Evolutionary conservation across 2,113 vertebrate genomes (phyloP).

Genomic region (Tragelaphus scriptus): DNA sequence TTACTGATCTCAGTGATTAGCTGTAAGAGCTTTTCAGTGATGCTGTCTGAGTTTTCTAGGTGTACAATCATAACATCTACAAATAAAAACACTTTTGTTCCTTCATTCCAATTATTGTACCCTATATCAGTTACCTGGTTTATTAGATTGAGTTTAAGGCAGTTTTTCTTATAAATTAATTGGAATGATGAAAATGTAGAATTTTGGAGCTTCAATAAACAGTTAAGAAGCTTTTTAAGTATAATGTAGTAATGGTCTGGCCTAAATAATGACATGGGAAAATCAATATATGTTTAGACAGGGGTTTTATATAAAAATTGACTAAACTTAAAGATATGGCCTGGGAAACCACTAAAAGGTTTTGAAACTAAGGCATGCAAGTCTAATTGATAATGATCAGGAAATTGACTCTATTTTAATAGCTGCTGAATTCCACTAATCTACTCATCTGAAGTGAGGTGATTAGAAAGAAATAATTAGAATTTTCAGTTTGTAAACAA

Average conservation of each 20-base stretch:
- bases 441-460: constrained; percentile 15
- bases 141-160: background rate
- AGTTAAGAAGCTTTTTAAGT: background rate
- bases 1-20: constrained; percentile 5
- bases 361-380: background rate
- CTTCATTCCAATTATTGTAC: background rate
- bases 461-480: background rate
- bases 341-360: background rate
- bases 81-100: background rate
- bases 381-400: constrained; percentile 49
- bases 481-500: background rate
- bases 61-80: background rate
- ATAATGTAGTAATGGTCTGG: background rate
- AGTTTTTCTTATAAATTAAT: background rate
- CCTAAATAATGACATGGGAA: background rate
- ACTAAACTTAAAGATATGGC: background rate
- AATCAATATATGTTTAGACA: constrained; percentile 7
- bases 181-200: background rate
- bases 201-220: background rate
- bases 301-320: constrained; percentile 38
- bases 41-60: background rate
- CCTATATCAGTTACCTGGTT: background rate
- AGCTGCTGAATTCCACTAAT: constrained; percentile 32
- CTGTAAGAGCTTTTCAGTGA: background rate
- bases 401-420: constrained; percentile 36